These are phyloP conservation scores for Spea bombifrons DNA, from an alignment of 2,113 vertebrate species.

Conservation along the genomic window DNA sequence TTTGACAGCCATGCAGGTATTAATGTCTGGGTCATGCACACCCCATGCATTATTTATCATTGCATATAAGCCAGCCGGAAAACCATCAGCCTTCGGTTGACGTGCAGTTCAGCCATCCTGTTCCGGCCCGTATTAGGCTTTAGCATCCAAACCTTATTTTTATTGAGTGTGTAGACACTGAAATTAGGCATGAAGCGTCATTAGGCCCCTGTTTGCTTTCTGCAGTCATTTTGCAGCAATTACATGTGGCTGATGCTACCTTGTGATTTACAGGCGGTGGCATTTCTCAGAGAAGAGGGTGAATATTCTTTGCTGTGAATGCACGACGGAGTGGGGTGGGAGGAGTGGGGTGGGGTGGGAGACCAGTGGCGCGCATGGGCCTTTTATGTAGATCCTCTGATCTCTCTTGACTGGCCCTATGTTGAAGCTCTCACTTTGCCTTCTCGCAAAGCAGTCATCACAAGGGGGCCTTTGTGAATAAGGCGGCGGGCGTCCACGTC, in stretches of 20 bases:
- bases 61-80: neutral
- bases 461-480: too few relatives aligned
- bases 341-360: slow-evolving; percentile 16
- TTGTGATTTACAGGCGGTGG: slow-evolving; percentile 34
- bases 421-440: too few relatives aligned
- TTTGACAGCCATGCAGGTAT: neutral
- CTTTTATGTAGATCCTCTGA: too few relatives aligned
- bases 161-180: rapidly evolving
- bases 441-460: too few relatives aligned
- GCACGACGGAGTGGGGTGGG: slow-evolving; percentile 21
- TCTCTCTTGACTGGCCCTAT: too few relatives aligned
- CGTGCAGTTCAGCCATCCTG: neutral
- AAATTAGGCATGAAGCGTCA: neutral
- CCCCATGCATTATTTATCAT: slow-evolving; percentile 26
- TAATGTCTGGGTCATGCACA: slow-evolving; percentile 13
- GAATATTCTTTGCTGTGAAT: slow-evolving; percentile 20
- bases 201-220: neutral
- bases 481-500: too few relatives aligned
- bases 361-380: neutral
- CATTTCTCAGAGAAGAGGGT: slow-evolving; percentile 33
- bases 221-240: slow-evolving; percentile 35
- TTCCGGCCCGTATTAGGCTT: neutral
- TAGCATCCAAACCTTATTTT: neutral
- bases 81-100: neutral
- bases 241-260: slow-evolving; percentile 15